These are phyloP conservation scores for Phytoseiulus persimilis DNA, from an alignment of 2,888 invertebrate genomes.

Conservation along the genomic window DNA sequence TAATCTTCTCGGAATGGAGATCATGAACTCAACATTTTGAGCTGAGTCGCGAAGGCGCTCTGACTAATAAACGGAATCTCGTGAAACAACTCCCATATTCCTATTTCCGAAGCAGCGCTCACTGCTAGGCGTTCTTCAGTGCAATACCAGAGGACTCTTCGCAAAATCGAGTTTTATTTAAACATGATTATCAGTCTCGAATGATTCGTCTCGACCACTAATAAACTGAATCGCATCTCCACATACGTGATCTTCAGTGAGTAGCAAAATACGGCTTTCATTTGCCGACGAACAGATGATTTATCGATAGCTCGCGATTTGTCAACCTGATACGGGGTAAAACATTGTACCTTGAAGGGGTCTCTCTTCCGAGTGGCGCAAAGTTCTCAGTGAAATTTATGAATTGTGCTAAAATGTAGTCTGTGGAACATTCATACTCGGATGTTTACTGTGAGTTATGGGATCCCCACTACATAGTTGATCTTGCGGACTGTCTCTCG, in stretches of 20 bases:
- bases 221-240: neutral
- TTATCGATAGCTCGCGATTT: neutral
- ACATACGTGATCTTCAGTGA: neutral
- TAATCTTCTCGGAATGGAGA: too few species aligned
- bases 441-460: neutral
- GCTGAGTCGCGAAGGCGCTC: too few species aligned
- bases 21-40: too few species aligned
- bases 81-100: too few species aligned
- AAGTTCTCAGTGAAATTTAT: neutral
- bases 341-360: neutral
- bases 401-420: neutral
- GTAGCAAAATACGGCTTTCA: neutral
- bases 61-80: too few species aligned
- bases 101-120: too few species aligned
- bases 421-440: neutral
- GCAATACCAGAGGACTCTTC: neutral
- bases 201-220: neutral
- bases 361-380: neutral
- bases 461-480: neutral
- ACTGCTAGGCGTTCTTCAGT: too few species aligned
- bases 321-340: neutral
- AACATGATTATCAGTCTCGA: neutral
- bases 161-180: neutral
- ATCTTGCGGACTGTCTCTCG: neutral
- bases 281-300: neutral